Conservation (phyloP, 1,140 invertebrate genomes). For the Mesaphorura yosii region DNA sequence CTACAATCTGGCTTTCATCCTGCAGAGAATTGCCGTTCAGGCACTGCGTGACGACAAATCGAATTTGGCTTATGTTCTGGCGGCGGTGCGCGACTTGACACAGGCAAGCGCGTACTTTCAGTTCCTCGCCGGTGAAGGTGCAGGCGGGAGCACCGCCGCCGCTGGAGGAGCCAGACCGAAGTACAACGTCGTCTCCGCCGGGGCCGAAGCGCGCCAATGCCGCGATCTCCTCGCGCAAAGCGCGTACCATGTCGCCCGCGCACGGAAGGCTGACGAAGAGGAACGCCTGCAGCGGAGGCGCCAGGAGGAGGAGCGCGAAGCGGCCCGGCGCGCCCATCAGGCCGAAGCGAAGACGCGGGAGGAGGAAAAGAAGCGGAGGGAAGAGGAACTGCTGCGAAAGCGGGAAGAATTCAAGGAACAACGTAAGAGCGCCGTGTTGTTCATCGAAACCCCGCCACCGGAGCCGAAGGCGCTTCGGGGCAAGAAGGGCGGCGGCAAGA, state of each 20-base stretch:
- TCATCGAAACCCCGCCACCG: conserved; percentile 63
- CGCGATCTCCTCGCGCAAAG: conserved; percentile 89
- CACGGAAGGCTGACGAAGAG: conserved; percentile 82
- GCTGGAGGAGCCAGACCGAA: conserved; percentile 51
- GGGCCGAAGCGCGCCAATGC: conserved; percentile 76
- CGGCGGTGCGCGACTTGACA: conserved; percentile 85
- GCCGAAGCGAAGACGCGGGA: conserved; percentile 58
- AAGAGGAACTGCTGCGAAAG: conserved; percentile 70
- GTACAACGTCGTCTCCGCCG: conserved; percentile 69
- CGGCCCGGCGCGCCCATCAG: no score
- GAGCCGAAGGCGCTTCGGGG: conserved; percentile 37
- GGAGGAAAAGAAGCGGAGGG: conserved; percentile 54
- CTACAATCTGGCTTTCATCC: conserved; percentile 91
- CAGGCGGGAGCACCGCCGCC: background rate
- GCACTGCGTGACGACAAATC: conserved; percentile 92
- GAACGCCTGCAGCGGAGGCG: conserved; percentile 73
- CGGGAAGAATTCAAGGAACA: conserved; percentile 89
- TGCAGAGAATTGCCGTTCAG: conserved; percentile 78
- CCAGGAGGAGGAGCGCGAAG: conserved; percentile 79
- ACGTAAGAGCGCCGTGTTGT: conserved; percentile 65
- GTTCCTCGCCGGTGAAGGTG: conserved; percentile 67
- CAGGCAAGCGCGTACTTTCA: conserved; percentile 85
- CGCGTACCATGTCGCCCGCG: conserved; percentile 88
- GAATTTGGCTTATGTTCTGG: conserved; percentile 69
- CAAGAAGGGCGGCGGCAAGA: conserved; percentile 41